Evolutionary conservation across 2,113 vertebrate genomes (phyloP).

Genomic region (human): GRCh38 chr4:180400001-180400500

Average conservation of each 20-base stretch:
- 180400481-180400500: rapidly evolving
- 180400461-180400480: rapidly evolving
- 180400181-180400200: background rate
- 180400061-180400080: background rate
- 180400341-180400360: rapidly evolving
- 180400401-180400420: background rate
- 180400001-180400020: background rate
- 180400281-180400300: background rate
- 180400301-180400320: background rate
- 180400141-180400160: background rate
- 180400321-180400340: background rate
- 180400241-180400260: background rate
- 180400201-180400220: background rate
- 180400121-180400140: background rate
- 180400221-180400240: background rate
- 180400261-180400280: background rate
- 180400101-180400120: background rate
- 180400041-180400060: background rate
- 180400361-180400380: background rate
- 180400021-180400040: background rate
- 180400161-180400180: background rate
- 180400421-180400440: background rate
- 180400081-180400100: background rate
- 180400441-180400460: rapidly evolving
- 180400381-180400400: background rate